Evolutionary conservation across 2,888 invertebrate genomes (phyloP).

Genomic region (Aplocera efformata): DNA sequence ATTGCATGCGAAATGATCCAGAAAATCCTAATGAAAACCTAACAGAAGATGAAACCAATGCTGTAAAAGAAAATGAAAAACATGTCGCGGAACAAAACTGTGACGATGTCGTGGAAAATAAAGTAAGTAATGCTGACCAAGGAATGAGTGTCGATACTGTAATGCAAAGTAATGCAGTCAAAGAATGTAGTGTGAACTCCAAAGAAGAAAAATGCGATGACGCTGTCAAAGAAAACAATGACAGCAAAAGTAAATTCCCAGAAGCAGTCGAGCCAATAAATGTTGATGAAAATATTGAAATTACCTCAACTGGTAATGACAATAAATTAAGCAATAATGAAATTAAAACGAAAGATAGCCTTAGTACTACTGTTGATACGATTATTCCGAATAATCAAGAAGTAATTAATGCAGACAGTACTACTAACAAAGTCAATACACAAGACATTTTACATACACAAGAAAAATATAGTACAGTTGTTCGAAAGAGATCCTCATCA

Average conservation of each 20-base stretch:
- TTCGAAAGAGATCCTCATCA: slow-evolving; percentile 20
- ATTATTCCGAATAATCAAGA: slow-evolving; percentile 68
- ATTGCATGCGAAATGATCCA: neutral
- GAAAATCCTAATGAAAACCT: neutral
- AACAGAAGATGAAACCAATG: neutral
- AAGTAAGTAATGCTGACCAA: too few species aligned
- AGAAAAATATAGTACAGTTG: slow-evolving; percentile 9
- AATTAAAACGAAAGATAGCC: slow-evolving; percentile 28
- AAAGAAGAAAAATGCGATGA: too few species aligned
- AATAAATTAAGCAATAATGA: slow-evolving; percentile 3
- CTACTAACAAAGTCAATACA: slow-evolving; percentile 6
- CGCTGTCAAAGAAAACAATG: too few species aligned
- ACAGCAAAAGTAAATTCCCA: neutral
- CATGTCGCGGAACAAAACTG: slow-evolving; percentile 1
- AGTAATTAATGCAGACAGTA: slow-evolving; percentile 35
- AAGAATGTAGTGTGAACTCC: too few species aligned
- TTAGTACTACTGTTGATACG: slow-evolving; percentile 48
- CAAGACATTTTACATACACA: slow-evolving; percentile 1
- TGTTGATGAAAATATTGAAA: slow-evolving; percentile 9
- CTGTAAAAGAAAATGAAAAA: slow-evolving; percentile 1
- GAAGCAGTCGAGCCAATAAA: neutral
- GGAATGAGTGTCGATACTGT: too few species aligned
- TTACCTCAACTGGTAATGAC: neutral
- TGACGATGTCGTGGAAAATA: neutral
- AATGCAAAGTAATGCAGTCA: too few species aligned